These are phyloP conservation scores for Drosophila littoralis DNA, from an alignment of 1,140 invertebrate genomes.

Conservation along the genomic window DNA sequence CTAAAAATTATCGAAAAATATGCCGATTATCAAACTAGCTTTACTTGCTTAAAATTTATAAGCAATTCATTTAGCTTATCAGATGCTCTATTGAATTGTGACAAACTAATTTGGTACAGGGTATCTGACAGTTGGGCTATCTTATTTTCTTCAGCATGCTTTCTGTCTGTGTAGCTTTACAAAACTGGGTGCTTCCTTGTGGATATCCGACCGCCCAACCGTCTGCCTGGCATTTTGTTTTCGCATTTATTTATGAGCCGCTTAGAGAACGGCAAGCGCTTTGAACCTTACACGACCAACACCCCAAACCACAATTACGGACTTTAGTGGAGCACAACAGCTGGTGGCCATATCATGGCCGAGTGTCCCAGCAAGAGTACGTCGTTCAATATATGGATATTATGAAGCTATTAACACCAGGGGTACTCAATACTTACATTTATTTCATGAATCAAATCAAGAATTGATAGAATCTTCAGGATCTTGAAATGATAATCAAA, in stretches of 20 bases:
- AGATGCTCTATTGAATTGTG: not conserved
- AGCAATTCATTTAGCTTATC: too few relatives aligned
- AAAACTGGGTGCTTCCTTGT: slow-evolving; percentile 28
- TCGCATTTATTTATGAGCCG: slow-evolving; percentile 80
- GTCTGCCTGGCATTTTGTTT: slow-evolving; percentile 76
- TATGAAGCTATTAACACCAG: slow-evolving; percentile 1
- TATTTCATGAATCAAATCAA: not conserved
- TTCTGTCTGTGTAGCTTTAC: slow-evolving; percentile 19
- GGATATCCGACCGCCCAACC: slow-evolving; percentile 25
- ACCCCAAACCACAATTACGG: slow-evolving; percentile 28
- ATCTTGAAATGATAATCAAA: too few relatives aligned
- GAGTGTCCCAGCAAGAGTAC: slow-evolving; percentile 17
- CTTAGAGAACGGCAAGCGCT: slow-evolving; percentile 76
- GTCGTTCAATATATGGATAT: slow-evolving; percentile 1
- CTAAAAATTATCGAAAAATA: too few relatives aligned
- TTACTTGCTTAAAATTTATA: too few relatives aligned
- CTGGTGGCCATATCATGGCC: slow-evolving; percentile 50
- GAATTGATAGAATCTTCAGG: too few relatives aligned
- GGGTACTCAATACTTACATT: not conserved
- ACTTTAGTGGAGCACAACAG: slow-evolving; percentile 41
- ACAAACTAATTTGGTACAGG: not conserved
- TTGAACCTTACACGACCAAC: slow-evolving; percentile 58
- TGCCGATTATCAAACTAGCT: too few relatives aligned
- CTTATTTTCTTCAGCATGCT: not conserved
- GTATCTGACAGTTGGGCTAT: not conserved